Base-by-base conservation (phyloP, 23 tunicate genomes). In the Aplidium turbinatum region DNA sequence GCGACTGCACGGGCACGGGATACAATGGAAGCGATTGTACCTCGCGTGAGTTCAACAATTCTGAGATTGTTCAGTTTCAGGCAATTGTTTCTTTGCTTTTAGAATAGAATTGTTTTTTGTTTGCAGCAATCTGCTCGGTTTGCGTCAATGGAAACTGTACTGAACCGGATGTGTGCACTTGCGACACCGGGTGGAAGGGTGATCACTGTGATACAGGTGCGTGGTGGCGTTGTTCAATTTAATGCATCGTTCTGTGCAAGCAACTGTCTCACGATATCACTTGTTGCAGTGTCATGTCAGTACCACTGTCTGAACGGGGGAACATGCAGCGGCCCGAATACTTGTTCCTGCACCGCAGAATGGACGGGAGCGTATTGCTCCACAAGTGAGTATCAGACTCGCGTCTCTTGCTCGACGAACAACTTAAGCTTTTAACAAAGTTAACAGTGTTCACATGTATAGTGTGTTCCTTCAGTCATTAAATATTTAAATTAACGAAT, bases 261-360 rank as follows among this genome's bases (percentile, higher is more conserved):
- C n/a, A n/a, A n/a, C n/a, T n/a, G n/a, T n/a, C n/a, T n/a, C n/a
- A n/a, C n/a, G n/a, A n/a, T n/a, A 11, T 51, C 0, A 13, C 31
- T 7, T 21, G 18, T 56, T 53, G 51, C 52, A 83, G 89, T 75
- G 23, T 35, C 35, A 6, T 83, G 89, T 45, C 0, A 38, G 1
- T 39, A 75, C n/a, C n/a, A 33, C 19, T 84, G 90, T 40, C 23
- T 36, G 56, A 63, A 77, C 42, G 90, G 90, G 4, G 36, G 26
- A n/a, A 56, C 31, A n/a, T 84, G 90, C 46, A 42, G 33, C 3
- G 90, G 35, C 27, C 90, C 90, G 31, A 47, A 84, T 57, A 76
- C 62, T 22, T 84, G 90, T 40, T 29, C 40, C 21, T 84, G 90
- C 57, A 47, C 57, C 1, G 31, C 6, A 35, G 90, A 83, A 16